phyloP scores from a whole-genome alignment of 2,113 vertebrate species.

The Scytalopus superciliaris region DNA sequence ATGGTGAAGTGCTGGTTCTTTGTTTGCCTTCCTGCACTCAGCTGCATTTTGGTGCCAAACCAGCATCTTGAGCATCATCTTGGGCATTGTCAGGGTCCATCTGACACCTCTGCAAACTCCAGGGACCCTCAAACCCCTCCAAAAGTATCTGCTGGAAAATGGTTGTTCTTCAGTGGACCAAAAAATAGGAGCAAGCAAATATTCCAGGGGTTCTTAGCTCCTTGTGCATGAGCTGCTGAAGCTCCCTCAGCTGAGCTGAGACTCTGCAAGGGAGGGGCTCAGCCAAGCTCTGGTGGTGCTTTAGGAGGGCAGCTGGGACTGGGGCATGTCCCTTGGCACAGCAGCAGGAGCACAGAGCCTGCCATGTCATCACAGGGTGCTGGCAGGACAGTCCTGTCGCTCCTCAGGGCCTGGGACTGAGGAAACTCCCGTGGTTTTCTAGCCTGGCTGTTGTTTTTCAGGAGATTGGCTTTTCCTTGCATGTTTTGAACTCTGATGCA shows the following conservation, averaged over 20 bases:
- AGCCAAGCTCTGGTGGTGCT: too few species aligned
- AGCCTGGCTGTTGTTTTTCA: not conserved
- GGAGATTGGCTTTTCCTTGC: not conserved
- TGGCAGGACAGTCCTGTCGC: not conserved
- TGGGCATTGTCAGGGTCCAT: not conserved
- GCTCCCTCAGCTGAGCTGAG: too few species aligned
- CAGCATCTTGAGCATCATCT: not conserved
- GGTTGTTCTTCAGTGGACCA: not conserved
- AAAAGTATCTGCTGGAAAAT: not conserved
- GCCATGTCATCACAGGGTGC: too few species aligned
- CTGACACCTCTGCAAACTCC: not conserved
- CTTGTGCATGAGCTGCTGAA: not conserved
- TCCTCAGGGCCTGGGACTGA: not conserved
- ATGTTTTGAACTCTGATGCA: fast-evolving
- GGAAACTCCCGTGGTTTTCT: not conserved
- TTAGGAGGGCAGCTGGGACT: too few species aligned
- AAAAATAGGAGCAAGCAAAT: too few species aligned
- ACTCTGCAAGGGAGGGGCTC: too few species aligned
- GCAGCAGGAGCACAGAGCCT: too few species aligned
- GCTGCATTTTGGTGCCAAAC: not conserved
- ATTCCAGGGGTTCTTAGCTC: not conserved
- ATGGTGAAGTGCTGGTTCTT: not conserved
- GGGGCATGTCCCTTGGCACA: too few species aligned
- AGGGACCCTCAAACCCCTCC: not conserved
- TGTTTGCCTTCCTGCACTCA: not conserved